phyloP scores from a whole-genome alignment of 2,888 invertebrate genomes.

The Drosophila lacicola region DNA sequence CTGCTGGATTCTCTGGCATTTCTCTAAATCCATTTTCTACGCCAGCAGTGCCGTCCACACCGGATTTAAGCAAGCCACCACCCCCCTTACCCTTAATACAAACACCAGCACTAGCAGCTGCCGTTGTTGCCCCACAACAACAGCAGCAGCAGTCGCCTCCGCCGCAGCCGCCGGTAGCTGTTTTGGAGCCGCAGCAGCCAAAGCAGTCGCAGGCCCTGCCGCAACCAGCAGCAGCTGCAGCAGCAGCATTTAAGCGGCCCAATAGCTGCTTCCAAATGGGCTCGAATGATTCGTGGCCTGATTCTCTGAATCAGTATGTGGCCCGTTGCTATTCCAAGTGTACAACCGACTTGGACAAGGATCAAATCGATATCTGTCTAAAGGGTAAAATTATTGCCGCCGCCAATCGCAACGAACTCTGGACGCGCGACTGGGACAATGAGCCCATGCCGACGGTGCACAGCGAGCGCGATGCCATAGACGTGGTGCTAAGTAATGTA shows the following conservation, averaged over 20 bases:
- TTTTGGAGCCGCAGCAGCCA: slow-evolving; percentile 11
- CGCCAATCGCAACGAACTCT: slow-evolving; percentile 93
- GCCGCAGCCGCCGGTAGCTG: not conserved
- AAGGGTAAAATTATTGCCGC: slow-evolving; percentile 97
- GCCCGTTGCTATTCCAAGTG: slow-evolving; percentile 96
- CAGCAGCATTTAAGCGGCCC: slow-evolving; percentile 76
- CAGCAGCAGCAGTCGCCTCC: slow-evolving; percentile 5
- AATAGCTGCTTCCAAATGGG: slow-evolving; percentile 85
- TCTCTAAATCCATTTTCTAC: slow-evolving; percentile 55
- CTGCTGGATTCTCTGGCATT: slow-evolving; percentile 21
- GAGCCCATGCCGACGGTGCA: slow-evolving; percentile 96
- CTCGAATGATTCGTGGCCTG: slow-evolving; percentile 91
- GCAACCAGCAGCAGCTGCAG: slow-evolving; percentile 5
- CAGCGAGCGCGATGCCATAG: slow-evolving; percentile 89
- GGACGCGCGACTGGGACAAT: slow-evolving; percentile 96
- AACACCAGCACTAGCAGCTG: slow-evolving; percentile 25
- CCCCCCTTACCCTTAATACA: slow-evolving; percentile 72
- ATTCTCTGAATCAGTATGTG: slow-evolving; percentile 93
- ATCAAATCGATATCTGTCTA: slow-evolving; percentile 96
- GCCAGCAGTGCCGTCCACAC: slow-evolving; percentile 51
- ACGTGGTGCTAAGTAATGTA: slow-evolving; percentile 82
- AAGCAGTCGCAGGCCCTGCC: slow-evolving; percentile 2
- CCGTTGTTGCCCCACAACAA: slow-evolving; percentile 13
- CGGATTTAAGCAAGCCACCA: slow-evolving; percentile 82
- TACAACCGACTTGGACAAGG: slow-evolving; percentile 94